Percentiles rank a stretch among this genome's conserved stretches.
phyloP scores from a whole-genome alignment of 2,113 vertebrate species.

The Erythrolamprus reginae region DNA sequence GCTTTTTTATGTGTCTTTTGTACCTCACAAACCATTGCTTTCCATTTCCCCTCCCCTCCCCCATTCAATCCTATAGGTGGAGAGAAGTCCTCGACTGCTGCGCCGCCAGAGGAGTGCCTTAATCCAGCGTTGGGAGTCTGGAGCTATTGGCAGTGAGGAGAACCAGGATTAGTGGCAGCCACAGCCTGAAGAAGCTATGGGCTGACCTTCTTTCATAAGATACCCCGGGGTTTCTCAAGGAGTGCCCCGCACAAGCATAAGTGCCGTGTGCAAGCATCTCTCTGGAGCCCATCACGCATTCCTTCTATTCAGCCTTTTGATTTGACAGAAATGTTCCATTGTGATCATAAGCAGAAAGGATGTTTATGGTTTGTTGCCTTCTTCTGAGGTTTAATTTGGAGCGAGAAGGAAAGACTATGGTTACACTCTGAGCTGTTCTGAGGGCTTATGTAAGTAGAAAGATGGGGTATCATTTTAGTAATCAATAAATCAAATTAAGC shows the following conservation, averaged over 20 bases:
- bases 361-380: not conserved
- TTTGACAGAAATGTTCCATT: not conserved
- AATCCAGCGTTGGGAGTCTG: constrained; percentile 42
- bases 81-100: constrained; percentile 14
- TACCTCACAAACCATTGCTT: not conserved
- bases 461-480: not conserved
- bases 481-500: not conserved
- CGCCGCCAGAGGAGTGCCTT: constrained; percentile 38
- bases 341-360: not conserved
- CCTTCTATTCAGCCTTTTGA: not conserved
- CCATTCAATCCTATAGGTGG: not conserved
- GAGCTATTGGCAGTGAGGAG: constrained; percentile 15
- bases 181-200: not conserved
- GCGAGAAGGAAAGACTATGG: not conserved
- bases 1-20: not conserved
- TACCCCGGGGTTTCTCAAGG: not conserved
- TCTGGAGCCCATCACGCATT: not conserved
- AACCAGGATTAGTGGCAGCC: not conserved
- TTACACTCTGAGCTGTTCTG: not conserved
- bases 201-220: not conserved
- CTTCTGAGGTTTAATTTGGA: not conserved
- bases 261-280: not conserved
- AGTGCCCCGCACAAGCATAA: not conserved
- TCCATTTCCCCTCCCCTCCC: not conserved
- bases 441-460: not conserved